Evolutionary conservation across 2,797 vertebrate genomes (phyloP).

Genomic region (Diplodus sargus): DNA sequence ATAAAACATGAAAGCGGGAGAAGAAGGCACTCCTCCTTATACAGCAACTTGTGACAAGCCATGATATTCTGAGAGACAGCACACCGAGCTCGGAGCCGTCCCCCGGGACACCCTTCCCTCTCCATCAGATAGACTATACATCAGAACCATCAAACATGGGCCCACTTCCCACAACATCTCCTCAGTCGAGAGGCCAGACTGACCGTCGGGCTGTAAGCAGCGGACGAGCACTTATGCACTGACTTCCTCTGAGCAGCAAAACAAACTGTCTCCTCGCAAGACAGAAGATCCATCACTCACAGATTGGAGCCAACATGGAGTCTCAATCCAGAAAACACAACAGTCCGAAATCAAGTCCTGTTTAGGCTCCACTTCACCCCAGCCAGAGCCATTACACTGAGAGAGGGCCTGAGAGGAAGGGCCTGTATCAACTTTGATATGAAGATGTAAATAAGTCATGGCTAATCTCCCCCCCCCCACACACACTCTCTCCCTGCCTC

Average conservation of each 20-base stretch:
- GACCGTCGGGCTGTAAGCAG: constrained; percentile 37
- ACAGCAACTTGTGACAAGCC: constrained; percentile 74
- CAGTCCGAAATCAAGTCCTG: constrained; percentile 18
- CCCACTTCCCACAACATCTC: constrained; percentile 45
- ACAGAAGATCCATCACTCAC: constrained; percentile 33
- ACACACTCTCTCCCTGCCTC: constrained; percentile 11
- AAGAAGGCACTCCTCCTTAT: constrained; percentile 66
- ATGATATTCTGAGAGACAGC: constrained; percentile 78
- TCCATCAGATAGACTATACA: constrained; percentile 62
- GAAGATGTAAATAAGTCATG: constrained; percentile 82
- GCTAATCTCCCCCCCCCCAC: constrained; percentile 55
- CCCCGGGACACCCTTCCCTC: constrained; percentile 62
- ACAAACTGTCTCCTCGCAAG: constrained; percentile 28
- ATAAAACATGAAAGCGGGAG: constrained; percentile 82
- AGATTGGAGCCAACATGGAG: constrained; percentile 10
- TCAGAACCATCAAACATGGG: constrained; percentile 65
- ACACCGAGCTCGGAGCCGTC: constrained; percentile 59
- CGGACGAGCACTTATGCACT: constrained; percentile 48
- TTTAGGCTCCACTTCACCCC: neutral
- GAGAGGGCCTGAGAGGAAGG: constrained; percentile 50
- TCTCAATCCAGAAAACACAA: constrained; percentile 27
- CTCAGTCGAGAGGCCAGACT: constrained; percentile 47
- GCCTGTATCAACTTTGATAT: constrained; percentile 70
- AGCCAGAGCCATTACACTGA: constrained; percentile 47
- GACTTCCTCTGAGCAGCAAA: constrained; percentile 50